These are phyloP conservation scores for Abrostola triplasia DNA, from an alignment of 2,888 invertebrate genomes.

Conservation along the genomic window DNA sequence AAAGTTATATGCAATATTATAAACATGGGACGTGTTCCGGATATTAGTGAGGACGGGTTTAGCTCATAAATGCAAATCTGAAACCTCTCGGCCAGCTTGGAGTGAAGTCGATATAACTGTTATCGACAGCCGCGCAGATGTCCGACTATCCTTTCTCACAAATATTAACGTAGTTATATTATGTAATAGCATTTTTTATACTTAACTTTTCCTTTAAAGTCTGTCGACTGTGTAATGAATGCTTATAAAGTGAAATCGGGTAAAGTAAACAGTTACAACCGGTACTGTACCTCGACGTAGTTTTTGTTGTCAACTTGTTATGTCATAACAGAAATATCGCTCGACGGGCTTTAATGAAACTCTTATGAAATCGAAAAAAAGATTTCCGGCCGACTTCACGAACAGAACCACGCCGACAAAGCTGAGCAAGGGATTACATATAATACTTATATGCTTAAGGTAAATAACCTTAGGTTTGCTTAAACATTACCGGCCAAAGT, in stretches of 20 bases:
- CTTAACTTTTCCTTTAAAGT: no score
- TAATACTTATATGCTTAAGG: not conserved
- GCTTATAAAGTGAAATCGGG: constrained; percentile 25
- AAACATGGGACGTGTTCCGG: constrained; percentile 16
- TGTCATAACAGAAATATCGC: not conserved
- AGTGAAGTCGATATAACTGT: constrained; percentile 1
- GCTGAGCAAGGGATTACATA: not conserved
- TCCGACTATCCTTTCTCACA: no score
- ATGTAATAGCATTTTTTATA: no score
- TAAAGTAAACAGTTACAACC: constrained; percentile 29
- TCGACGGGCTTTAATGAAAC: constrained; percentile 3
- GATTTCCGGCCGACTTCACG: constrained; percentile 8
- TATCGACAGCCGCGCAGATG: no score
- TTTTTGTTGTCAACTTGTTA: constrained; percentile 18
- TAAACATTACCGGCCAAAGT: constrained; percentile 23
- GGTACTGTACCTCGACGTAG: constrained; percentile 17
- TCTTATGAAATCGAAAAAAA: not conserved
- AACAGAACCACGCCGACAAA: constrained; percentile 2
- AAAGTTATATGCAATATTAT: constrained; percentile 14
- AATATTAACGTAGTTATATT: no score
- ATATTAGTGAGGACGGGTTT: constrained; percentile 21
- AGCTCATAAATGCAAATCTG: constrained; percentile 34
- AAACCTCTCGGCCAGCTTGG: constrained; percentile 9
- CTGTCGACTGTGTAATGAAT: constrained; percentile 12
- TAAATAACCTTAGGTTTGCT: constrained; percentile 12